These are phyloP conservation scores for Tortrix viridana DNA, from an alignment of 2,888 invertebrate genomes.

Conservation along the genomic window DNA sequence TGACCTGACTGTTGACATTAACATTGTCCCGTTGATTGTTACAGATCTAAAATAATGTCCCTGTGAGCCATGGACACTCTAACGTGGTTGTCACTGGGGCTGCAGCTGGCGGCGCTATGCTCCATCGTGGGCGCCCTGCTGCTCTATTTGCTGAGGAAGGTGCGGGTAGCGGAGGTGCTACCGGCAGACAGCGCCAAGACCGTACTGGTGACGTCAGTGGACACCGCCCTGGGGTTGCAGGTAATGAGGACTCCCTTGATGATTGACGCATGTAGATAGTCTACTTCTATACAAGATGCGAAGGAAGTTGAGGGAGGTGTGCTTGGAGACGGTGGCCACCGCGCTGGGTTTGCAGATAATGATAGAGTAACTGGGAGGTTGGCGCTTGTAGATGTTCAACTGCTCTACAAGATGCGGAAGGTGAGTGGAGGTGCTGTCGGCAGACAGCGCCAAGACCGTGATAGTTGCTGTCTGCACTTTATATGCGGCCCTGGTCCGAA, in stretches of 20 bases:
- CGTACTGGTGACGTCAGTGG: slow-evolving; percentile 91
- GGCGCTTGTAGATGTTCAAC: slow-evolving; percentile 91
- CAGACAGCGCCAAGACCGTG: slow-evolving; percentile 89
- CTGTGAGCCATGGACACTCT: slow-evolving; percentile 88
- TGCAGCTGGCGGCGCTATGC: slow-evolving; percentile 91
- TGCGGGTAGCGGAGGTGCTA: slow-evolving; percentile 83
- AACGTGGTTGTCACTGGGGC: slow-evolving; percentile 90
- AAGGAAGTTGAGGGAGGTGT: no score
- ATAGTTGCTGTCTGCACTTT: no score
- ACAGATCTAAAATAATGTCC: slow-evolving; percentile 64
- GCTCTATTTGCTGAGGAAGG: slow-evolving; percentile 90
- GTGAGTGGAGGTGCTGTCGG: slow-evolving; percentile 83
- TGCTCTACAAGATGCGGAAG: slow-evolving; percentile 90
- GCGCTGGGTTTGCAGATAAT: slow-evolving; percentile 92
- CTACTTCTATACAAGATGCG: no score
- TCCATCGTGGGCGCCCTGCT: slow-evolving; percentile 93
- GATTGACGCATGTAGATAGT: no score
- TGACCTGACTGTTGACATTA: no score
- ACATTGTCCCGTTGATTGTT: slow-evolving; percentile 45
- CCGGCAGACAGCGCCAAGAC: slow-evolving; percentile 88
- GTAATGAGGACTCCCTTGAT: slow-evolving; percentile 55
- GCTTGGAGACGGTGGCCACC: no score
- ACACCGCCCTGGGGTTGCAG: slow-evolving; percentile 91
- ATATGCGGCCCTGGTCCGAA: no score
- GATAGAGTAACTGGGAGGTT: no score